phyloP scores from a whole-genome alignment of 2,797 vertebrate genomes.

The Mastacembelus armatus region DNA sequence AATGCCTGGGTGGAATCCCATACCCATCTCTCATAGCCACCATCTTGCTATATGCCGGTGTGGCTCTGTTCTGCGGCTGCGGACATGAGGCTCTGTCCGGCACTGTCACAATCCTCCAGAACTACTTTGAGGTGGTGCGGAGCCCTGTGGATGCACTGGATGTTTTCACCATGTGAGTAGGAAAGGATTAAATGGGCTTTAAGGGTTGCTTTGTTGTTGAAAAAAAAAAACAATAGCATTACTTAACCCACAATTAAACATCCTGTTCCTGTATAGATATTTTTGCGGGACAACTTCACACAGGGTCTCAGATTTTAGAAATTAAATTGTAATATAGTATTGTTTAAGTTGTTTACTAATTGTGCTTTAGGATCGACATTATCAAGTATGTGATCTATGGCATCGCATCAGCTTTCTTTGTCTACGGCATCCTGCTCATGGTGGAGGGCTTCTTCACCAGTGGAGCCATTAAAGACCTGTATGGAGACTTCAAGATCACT shows the following conservation, averaged over 20 bases:
- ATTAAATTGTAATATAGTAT: background rate
- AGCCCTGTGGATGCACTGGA: conserved; percentile 93
- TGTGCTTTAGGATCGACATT: conserved; percentile 92
- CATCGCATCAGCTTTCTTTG: conserved; percentile 97
- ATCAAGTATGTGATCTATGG: conserved; percentile 99
- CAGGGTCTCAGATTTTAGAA: too few relatives aligned
- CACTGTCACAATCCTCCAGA: conserved; percentile 97
- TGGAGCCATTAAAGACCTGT: conserved; percentile 98
- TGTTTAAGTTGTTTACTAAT: conserved; percentile 22
- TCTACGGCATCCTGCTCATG: conserved; percentile 98
- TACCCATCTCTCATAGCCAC: conserved; percentile 97
- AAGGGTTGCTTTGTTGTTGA: too few relatives aligned
- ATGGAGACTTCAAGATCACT: conserved; percentile 99
- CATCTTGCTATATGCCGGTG: conserved; percentile 96
- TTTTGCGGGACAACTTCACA: too few relatives aligned
- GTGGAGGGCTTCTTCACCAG: conserved; percentile 99
- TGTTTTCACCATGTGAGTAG: conserved; percentile 96
- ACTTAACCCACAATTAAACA: background rate
- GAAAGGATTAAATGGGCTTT: background rate
- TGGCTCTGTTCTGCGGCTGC: conserved; percentile 97
- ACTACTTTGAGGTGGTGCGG: conserved; percentile 97
- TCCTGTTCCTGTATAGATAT: too few relatives aligned
- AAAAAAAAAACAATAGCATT: background rate
- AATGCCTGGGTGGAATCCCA: conserved; percentile 97
- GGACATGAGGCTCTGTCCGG: conserved; percentile 97